Conservation (phyloP, 2,797 vertebrate species). For the Phoebastria nigripes region DNA sequence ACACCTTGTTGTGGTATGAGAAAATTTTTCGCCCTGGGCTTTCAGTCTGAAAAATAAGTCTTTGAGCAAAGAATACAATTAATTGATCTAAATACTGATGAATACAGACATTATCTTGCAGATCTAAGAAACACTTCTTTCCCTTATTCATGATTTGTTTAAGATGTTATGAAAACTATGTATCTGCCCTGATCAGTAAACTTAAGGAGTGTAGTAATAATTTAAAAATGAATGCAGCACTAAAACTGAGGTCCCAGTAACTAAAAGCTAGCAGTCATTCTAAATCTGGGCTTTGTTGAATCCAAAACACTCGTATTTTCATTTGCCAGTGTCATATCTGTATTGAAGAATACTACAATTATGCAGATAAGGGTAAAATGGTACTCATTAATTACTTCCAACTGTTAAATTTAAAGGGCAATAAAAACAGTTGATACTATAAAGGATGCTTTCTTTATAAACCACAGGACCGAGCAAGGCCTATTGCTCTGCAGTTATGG, state of each 20-base stretch:
- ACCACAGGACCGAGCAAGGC: background rate
- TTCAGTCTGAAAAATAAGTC: background rate
- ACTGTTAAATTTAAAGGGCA: constrained; percentile 7
- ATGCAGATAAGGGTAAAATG: background rate
- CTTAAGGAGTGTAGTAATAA: background rate
- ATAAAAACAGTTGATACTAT: background rate
- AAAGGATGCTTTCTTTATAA: background rate
- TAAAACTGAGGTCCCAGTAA: background rate
- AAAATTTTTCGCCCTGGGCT: background rate
- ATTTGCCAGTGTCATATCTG: background rate
- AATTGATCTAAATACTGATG: background rate
- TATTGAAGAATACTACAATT: background rate
- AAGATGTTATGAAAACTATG: background rate
- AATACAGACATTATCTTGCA: background rate
- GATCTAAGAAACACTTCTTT: background rate
- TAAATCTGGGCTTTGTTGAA: background rate
- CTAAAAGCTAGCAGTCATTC: background rate
- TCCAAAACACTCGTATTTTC: background rate
- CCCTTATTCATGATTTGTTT: background rate
- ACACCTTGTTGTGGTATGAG: background rate
- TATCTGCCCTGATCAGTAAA: background rate
- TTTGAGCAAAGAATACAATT: background rate
- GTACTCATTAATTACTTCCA: background rate
- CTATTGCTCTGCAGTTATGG: background rate
- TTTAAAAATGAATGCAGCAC: background rate